A percentile compares a stretch with the other conserved stretches of the same genome.
phyloP scores from a whole-genome alignment of 2,888 invertebrate genomes.

The Phorcus lineatus region DNA sequence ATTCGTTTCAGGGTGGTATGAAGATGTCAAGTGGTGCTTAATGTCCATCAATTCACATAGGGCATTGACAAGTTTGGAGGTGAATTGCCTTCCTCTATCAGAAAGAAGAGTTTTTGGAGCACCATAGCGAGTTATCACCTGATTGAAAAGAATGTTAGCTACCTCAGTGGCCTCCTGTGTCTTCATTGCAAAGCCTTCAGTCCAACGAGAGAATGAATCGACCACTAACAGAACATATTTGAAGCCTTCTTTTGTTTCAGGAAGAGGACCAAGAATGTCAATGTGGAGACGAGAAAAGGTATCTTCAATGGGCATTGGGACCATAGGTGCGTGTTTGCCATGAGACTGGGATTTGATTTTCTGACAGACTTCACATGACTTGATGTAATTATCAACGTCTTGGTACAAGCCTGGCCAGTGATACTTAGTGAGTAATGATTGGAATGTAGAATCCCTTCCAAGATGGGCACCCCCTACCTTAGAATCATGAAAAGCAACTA shows the following conservation, averaged over 20 bases:
- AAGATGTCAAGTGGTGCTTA: not conserved
- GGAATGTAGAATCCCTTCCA: not conserved
- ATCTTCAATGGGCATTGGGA: no score
- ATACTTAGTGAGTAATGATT: not conserved
- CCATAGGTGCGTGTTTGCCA: no score
- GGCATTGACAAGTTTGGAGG: no score
- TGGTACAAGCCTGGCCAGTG: not conserved
- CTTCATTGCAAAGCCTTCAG: no score
- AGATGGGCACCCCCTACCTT: not conserved
- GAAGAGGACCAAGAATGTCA: not conserved
- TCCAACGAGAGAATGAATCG: no score
- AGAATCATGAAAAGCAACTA: not conserved
- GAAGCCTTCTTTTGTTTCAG: not conserved
- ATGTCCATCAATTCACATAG: not conserved
- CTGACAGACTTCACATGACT: not conserved
- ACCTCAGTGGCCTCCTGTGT: no score
- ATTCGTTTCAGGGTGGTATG: not conserved
- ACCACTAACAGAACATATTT: not conserved
- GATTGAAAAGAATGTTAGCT: not conserved
- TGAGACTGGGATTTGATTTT: not conserved
- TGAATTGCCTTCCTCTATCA: no score
- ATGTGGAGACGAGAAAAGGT: no score
- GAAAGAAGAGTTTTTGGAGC: not conserved
- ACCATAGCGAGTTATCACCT: not conserved
- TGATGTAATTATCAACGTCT: not conserved